Conservation (phyloP, 1,140 invertebrate species). For the Drosophila pectinifera region DNA sequence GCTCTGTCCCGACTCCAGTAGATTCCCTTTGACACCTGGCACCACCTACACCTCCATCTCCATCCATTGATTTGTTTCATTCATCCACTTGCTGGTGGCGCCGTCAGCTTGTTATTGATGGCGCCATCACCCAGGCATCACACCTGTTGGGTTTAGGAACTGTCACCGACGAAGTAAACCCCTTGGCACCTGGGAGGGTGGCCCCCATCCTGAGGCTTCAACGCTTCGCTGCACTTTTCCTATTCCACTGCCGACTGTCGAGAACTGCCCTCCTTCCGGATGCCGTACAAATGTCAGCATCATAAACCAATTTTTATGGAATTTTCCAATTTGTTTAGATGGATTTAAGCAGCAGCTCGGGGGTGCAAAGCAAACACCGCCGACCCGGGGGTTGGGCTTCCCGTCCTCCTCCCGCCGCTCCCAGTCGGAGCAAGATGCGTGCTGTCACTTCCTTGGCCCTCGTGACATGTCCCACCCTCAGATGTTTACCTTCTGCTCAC, state of each 20-base stretch:
- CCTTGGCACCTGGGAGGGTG: slow-evolving; percentile 37
- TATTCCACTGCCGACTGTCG: slow-evolving; percentile 6
- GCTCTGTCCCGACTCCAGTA: background rate
- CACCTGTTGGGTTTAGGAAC: slow-evolving; percentile 64
- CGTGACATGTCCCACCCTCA: slow-evolving; percentile 53
- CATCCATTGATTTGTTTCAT: slow-evolving; percentile 51
- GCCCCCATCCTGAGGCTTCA: slow-evolving; percentile 1
- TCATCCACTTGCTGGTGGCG: slow-evolving; percentile 56
- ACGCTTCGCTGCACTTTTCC: slow-evolving; percentile 58
- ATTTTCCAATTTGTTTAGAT: slow-evolving; percentile 82
- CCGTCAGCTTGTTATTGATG: slow-evolving; percentile 77
- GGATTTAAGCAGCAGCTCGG: slow-evolving; percentile 63
- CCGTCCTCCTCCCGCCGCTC: slow-evolving; percentile 1
- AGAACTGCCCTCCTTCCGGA: slow-evolving; percentile 14
- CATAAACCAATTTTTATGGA: slow-evolving; percentile 82
- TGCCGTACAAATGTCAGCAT: slow-evolving; percentile 70
- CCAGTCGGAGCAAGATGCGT: slow-evolving; percentile 42
- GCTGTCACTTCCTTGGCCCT: slow-evolving; percentile 58
- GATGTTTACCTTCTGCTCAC: slow-evolving; percentile 13
- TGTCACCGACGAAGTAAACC: slow-evolving; percentile 24
- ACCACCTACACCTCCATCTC: slow-evolving; percentile 1
- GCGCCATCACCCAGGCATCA: slow-evolving; percentile 38
- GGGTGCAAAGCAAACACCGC: slow-evolving; percentile 56
- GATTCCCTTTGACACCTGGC: slow-evolving; percentile 14
- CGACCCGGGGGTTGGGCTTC: slow-evolving; percentile 36